Evolutionary conservation across 2,888 invertebrate genomes (phyloP), one percentile per base, ranked within the genome.

Genomic region (Desoria tigrina): DNA sequence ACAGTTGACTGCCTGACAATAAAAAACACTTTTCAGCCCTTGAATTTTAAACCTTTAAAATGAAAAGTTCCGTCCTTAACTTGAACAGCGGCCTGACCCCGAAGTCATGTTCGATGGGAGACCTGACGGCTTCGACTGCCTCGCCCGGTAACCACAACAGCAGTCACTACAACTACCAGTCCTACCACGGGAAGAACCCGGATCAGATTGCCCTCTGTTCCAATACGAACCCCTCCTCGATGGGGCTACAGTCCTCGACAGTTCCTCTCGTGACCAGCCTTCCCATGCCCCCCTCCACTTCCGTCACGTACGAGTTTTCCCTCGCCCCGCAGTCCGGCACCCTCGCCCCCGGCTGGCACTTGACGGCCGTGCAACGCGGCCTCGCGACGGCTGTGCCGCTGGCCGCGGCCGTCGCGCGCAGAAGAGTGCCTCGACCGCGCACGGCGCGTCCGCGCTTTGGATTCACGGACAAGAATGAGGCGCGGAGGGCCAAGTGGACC

Each of bases 401-500:
- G 14, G 75, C 75, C n/a, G 75, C 75, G 28, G 75, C 71, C 18
- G 75, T 75, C 23, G 75, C 75, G 24, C 67, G 75, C n/a, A 65
- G 75, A 54, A 69, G 75, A 56, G 55, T 75, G 49, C 75, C 73
- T 59, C 71, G 74, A 45, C 73, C 74, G 3, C 50, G 73, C 51
- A 68, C 73, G 28, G 51, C 69, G 42, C 66, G 73, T 62, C 73
- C 69, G 23, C 58, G 75, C 42, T 74, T 75, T 61, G 75, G 75
- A 55, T 75, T 75, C 60, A 75, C 73, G 1, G 75, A 75, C 58
- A 75, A 75, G 58, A 73, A 70, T 61, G 75, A 75, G 58, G 73
- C 73, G 23, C 61, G 75, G 28, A 37, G 91, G 62, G 92, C 92
- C 39, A 86, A 92, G 74, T 92, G 92, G 87, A 92, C 93, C 59